Conservation (phyloP, 2,888 invertebrate genomes). For the Physocephala rufipes region DNA sequence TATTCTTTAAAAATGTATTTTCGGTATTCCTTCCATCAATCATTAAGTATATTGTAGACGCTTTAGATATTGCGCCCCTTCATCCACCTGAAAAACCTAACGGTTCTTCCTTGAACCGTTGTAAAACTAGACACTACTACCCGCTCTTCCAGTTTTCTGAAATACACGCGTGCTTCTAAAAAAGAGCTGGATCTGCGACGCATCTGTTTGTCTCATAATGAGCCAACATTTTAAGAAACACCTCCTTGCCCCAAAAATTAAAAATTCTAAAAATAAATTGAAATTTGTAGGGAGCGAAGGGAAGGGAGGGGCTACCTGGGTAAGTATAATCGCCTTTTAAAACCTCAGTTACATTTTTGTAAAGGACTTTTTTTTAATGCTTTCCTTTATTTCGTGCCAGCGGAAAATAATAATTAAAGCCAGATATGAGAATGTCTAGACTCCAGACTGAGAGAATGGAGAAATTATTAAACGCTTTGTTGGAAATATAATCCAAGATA, state of each 20-base stretch:
- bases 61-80: too few relatives aligned
- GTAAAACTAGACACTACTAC: neutral
- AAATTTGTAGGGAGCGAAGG: slow-evolving; percentile 34
- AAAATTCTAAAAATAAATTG: slow-evolving; percentile 1
- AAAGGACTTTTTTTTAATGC: slow-evolving; percentile 13
- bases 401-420: neutral
- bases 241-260: slow-evolving; percentile 6
- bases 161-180: neutral
- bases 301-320: neutral
- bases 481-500: slow-evolving; percentile 36
- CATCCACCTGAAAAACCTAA: too few relatives aligned
- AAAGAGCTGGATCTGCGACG: neutral
- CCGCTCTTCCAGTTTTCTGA: neutral
- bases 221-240: slow-evolving; percentile 5
- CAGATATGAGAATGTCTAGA: slow-evolving; percentile 34
- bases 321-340: slow-evolving; percentile 31
- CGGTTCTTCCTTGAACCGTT: neutral
- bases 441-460: slow-evolving; percentile 39
- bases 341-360: slow-evolving; percentile 1
- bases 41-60: too few relatives aligned
- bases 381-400: neutral
- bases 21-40: too few relatives aligned
- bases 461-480: neutral
- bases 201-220: slow-evolving; percentile 29
- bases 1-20: too few relatives aligned